These are phyloP conservation scores for Ceramica pisi DNA, from an alignment of 2,888 invertebrate genomes.

Conservation along the genomic window DNA sequence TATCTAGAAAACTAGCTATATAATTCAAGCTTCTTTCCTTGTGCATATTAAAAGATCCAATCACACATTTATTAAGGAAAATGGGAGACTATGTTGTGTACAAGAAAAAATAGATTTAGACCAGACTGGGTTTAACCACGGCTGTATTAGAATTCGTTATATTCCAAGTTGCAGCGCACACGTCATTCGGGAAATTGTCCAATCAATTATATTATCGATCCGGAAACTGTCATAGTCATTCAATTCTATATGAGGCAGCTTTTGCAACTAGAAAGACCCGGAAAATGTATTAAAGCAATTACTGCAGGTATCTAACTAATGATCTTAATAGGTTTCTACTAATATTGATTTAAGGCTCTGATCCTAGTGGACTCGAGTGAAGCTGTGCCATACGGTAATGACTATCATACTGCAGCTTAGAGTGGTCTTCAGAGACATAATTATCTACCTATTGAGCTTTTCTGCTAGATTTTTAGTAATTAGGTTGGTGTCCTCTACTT, in stretches of 20 bases:
- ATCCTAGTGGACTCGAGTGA: neutral
- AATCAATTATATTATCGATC: constrained; percentile 32
- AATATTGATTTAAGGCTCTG: constrained; percentile 48
- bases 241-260: constrained; percentile 23
- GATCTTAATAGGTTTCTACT: constrained; percentile 48
- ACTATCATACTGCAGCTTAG: too few species aligned
- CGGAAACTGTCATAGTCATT: constrained; percentile 44
- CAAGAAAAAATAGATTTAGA: neutral
- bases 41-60: neutral
- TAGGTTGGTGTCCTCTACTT: too few species aligned
- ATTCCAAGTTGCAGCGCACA: neutral
- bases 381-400: neutral
- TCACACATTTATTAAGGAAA: constrained; percentile 15
- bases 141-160: neutral
- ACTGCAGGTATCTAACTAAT: constrained; percentile 50
- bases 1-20: neutral
- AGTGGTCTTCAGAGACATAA: neutral
- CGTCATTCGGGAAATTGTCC: constrained; percentile 20
- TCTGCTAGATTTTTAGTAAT: neutral
- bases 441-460: neutral
- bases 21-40: neutral
- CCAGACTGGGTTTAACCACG: constrained; percentile 2
- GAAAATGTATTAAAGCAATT: constrained; percentile 57
- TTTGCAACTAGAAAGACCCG: constrained; percentile 54
- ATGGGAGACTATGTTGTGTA: neutral